phyloP scores from a whole-genome alignment of 2,888 invertebrate genomes.

The Hedychridium roseum region DNA sequence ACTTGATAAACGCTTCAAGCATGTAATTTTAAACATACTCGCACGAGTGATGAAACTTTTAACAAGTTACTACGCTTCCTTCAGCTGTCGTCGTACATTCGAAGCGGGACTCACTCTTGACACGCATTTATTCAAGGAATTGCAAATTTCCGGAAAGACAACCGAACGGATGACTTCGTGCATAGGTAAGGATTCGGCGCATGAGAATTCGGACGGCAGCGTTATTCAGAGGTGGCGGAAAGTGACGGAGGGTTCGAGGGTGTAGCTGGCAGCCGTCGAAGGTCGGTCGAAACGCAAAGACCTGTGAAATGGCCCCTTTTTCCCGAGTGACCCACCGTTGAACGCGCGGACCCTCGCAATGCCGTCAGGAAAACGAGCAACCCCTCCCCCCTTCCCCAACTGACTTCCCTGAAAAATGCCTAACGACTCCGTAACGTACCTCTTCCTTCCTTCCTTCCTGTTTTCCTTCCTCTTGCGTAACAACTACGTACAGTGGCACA shows the following conservation, averaged over 20 bases:
- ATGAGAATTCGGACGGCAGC: constrained; percentile 2
- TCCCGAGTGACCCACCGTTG: constrained; percentile 30
- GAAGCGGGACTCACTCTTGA: too few relatives aligned
- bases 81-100: too few relatives aligned
- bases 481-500: too few relatives aligned
- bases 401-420: constrained; percentile 25
- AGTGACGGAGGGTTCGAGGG: too few relatives aligned
- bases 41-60: too few relatives aligned
- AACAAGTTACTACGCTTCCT: too few relatives aligned
- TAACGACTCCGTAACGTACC: constrained; percentile 22
- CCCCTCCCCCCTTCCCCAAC: constrained; percentile 22
- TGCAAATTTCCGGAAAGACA: constrained; percentile 9
- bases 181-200: too few relatives aligned
- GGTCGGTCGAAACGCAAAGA: constrained; percentile 27
- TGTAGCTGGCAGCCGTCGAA: constrained; percentile 16
- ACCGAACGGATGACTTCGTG: constrained; percentile 20
- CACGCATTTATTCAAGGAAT: neutral
- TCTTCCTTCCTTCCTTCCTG: constrained; percentile 25
- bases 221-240: neutral
- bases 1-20: too few relatives aligned
- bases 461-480: constrained; percentile 22
- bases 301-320: constrained; percentile 39
- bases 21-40: too few relatives aligned
- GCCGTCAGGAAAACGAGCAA: constrained; percentile 14
- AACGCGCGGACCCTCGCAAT: constrained; percentile 17